Base-by-base conservation (phyloP, 2,797 vertebrate genomes). In the Octomys mimax region DNA sequence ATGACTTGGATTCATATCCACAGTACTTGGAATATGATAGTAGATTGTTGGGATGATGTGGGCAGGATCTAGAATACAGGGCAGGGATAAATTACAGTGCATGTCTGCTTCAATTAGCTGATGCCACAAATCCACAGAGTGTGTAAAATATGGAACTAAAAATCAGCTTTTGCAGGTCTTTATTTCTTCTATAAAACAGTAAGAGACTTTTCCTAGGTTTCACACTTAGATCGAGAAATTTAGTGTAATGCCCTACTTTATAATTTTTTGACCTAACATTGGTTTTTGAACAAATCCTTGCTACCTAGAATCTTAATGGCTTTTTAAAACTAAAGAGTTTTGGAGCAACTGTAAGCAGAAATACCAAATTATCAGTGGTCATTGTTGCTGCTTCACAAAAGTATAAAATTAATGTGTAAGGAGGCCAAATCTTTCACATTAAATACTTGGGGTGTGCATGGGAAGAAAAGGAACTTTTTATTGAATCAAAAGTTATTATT, bases 201-300 rank as follows among this genome's bases (percentile, higher is more conserved):
- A 98, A 97, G 46, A 97, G 97, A 97, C 92, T 97, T 97, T 96
- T 98, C 97, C 71, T 98, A 98, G 96, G 95, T 98, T 98, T 98
- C 94, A 98, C 88, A 98, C 98, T 98, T 98, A 98, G 96, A 54
- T 97, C 97, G 98, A 98, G 98, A 98, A 98, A 98, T 91, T 95
- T 98, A 98, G 98, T 98, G 98, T 98, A 98, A 98, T 98, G 98
- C 98, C 98, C 98, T 98, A 98, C 97, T 98, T 98, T 97, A 78
- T 97, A 91, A 98, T 99, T 98, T 95, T 98, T 99, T 98, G 98
- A 98, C 97, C 99, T 99, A 98, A 98, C 96, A 90, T 96, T 98
- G 96, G 96, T 98, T 97, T 98, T 98, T 95, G 96, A 98, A 98
- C 97, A 98, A 99, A 98, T 98, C 97, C 98, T 99, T 98, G 98